phyloP scores from a whole-genome alignment of 2,113 vertebrate genomes.

The Puffinus mauretanicus region DNA sequence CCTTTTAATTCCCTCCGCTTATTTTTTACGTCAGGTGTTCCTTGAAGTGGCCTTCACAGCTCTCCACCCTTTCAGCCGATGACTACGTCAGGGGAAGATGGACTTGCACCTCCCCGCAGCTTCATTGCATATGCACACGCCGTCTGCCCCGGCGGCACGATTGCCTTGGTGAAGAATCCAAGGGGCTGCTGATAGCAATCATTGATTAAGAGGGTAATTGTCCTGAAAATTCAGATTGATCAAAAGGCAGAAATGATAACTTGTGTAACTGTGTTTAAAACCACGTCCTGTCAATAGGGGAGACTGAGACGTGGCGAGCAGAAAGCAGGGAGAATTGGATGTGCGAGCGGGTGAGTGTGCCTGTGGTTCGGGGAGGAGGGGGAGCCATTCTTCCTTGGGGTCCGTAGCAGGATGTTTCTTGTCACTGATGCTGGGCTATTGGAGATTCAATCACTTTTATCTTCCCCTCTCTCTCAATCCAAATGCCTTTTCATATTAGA shows the following conservation, averaged over 20 bases:
- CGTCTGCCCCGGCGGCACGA: constrained; percentile 72
- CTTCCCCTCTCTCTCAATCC: constrained; percentile 80
- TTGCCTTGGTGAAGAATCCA: constrained; percentile 76
- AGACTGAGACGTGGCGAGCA: constrained; percentile 71
- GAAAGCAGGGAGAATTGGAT: constrained; percentile 74
- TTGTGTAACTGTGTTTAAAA: constrained; percentile 82
- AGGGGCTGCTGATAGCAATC: constrained; percentile 79
- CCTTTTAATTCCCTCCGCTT: constrained; percentile 29
- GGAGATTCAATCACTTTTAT: constrained; percentile 86
- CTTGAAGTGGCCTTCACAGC: constrained; percentile 83
- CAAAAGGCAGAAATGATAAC: constrained; percentile 83
- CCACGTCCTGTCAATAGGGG: constrained; percentile 78
- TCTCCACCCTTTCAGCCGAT: constrained; percentile 65
- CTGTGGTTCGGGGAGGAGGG: constrained; percentile 38
- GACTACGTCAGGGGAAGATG: constrained; percentile 65
- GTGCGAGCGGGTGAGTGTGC: constrained; percentile 53
- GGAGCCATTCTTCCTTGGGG: constrained; percentile 74
- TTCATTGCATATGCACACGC: constrained; percentile 78
- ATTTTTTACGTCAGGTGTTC: constrained; percentile 63
- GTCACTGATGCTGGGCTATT: constrained; percentile 79
- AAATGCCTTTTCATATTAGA: constrained; percentile 86
- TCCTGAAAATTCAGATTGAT: constrained; percentile 85
- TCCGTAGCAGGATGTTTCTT: constrained; percentile 78
- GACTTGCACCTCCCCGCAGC: constrained; percentile 67
- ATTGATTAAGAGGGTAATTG: constrained; percentile 85